These are phyloP conservation scores for Venustaconcha ellipsiformis DNA, from an alignment of 1,140 invertebrate genomes.

Conservation along the genomic window DNA sequence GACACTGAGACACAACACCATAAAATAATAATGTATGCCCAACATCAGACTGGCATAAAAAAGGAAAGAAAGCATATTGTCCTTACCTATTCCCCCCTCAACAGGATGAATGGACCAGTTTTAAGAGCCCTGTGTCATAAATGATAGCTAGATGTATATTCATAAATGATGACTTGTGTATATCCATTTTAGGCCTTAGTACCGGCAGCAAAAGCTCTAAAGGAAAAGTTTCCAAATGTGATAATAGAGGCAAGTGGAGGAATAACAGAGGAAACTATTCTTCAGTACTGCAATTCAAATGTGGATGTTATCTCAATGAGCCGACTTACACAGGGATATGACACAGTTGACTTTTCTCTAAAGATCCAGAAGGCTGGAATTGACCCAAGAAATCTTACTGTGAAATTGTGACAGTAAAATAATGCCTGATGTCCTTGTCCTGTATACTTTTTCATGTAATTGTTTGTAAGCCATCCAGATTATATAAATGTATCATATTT, in stretches of 20 bases:
- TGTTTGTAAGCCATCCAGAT: too few species aligned
- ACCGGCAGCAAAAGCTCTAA: constrained; percentile 57
- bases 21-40: too few species aligned
- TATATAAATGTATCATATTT: too few species aligned
- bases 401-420: constrained; percentile 29
- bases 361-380: constrained; percentile 65
- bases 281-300: constrained; percentile 54
- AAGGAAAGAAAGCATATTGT: too few species aligned
- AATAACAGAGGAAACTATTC: constrained; percentile 64
- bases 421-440: background rate
- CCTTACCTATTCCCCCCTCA: too few species aligned
- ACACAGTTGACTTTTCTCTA: constrained; percentile 69
- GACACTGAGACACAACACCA: too few species aligned
- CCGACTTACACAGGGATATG: constrained; percentile 69
- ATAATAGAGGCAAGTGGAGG: constrained; percentile 70
- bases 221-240: constrained; percentile 60
- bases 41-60: too few species aligned
- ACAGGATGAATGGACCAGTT: too few species aligned
- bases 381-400: constrained; percentile 58
- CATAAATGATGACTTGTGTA: background rate
- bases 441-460: too few species aligned
- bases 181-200: constrained; percentile 50
- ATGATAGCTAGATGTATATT: too few species aligned
- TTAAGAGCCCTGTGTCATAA: too few species aligned
- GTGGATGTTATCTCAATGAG: constrained; percentile 71